Evolutionary conservation across 2,888 invertebrate genomes (phyloP), one percentile per base, ranked within the genome.

Genomic region (Caenorhabditis sp.): DNA sequence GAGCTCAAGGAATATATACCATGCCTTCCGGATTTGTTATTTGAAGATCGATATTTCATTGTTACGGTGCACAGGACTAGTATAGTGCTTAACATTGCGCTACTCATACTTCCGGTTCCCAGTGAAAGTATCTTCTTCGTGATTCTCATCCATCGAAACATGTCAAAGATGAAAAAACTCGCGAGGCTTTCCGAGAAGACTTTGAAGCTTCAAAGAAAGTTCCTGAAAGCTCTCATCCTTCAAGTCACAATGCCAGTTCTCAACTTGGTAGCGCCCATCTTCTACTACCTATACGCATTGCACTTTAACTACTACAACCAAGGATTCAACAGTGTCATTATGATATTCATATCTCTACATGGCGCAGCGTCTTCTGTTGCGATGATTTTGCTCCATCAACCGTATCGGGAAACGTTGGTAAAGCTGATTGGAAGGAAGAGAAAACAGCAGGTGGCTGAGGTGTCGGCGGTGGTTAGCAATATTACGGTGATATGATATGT

Each of bases 331-430:
- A 60, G 37, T 60, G 37, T 60, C 20, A 8, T 20, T 1, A 40
- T 3, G 13, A 1, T 60, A 22, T 24, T n/a, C 6, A 11, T 40
- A 18, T 60, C 60, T 9, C 6, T 60, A 22, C 60, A 60, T n/a
- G 60, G 60, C 11, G 5, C 20, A 9, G 58, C 11, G 1, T 58
- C 58, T 24, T 32, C 58, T 18, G 35, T 58, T 4, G 32, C 9
- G 32, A 32, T 32, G 32, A 32, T 32, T 32, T 9, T 32, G 32
- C 5, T 32, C 9, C 58, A 58, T 4, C 28, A 58, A 35, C 35
- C 58, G 8, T 58, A 58, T 18, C 58, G 58, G 24, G 58, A 58
- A 18, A 9, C n/a, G n/a, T n/a, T 32, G 32, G 32, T 32, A 9
- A 32, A 6, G 32, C 32, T n/a, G n/a, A n/a, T n/a, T n/a, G n/a